Base-by-base conservation (phyloP, 2,797 vertebrate species). In the Tolypeutes matacus region DNA sequence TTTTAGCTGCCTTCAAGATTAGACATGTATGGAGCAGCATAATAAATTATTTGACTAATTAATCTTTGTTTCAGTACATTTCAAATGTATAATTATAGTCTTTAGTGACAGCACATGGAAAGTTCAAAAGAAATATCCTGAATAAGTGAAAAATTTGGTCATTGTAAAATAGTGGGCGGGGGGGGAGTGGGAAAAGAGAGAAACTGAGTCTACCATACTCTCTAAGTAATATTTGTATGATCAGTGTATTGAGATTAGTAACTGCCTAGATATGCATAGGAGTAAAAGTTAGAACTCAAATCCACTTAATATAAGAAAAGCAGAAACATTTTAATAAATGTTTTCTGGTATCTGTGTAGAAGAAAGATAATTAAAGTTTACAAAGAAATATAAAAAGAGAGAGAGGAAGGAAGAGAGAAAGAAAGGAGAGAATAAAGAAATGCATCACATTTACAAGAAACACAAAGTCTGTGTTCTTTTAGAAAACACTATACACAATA, bases 11-110 rank as follows among this genome's bases (percentile, higher is more conserved):
- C 17, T 93, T 92, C 91, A 88, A 78, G 31, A 75, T 62, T 91
- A 36, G 36, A 80, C 69, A 42, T 60, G 17, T 82, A 20, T 94
- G 18, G 7, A 78, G 17, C 21, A 92, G 39, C 62, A 46, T 85
- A 73, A 90, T 94, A 96, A 83, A 67, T 64, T 77, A 83, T 91
- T 96, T 95, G 76, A 17, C 11, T 84, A 78, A 78, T 85, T 93
- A 91, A 77, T 82, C 65, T 87, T 75, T 95, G 76, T 89, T 94
- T 95, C 39, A 56, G 17, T 84, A 85, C 95, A 94, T 17, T 86
- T 91, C 75, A 72, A 42, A 72, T 49, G 17, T 20, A 34, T 93
- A 86, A 91, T 91, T 92, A 91, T 2, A 86, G 29, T 58, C 77
- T 58, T 73, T 53, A 95, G 46, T 85, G 36, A 75, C 29, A 67